A percentile compares a stretch with the other conserved stretches of the same genome.
phyloP scores from a whole-genome alignment of 2,888 invertebrate species.

The Drosophila basisetae region DNA sequence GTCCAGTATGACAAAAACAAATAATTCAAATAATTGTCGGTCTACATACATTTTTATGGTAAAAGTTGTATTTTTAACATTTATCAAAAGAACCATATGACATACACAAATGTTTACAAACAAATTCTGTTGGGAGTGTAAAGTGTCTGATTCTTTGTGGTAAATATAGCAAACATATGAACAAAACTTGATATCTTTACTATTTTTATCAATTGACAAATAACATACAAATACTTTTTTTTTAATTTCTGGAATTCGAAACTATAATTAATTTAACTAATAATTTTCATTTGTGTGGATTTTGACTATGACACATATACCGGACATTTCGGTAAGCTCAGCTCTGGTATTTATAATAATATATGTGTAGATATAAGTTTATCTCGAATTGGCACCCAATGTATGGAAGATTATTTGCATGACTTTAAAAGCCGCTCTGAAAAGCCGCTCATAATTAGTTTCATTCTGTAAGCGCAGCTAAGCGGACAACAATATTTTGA shows the following conservation, averaged over 20 bases:
- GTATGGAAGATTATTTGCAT: neutral
- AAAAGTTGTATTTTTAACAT: neutral
- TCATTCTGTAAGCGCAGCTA: neutral
- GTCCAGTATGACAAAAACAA: too few relatives aligned
- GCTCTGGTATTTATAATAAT: too few relatives aligned
- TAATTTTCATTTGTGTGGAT: neutral
- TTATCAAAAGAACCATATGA: neutral
- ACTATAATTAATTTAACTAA: too few relatives aligned
- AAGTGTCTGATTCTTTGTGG: neutral
- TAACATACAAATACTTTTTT: neutral
- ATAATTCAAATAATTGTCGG: too few relatives aligned
- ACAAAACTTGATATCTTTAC: neutral
- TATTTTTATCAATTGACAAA: neutral
- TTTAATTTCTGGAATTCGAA: neutral
- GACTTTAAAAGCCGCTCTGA: neutral
- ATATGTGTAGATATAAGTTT: neutral
- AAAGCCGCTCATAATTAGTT: neutral
- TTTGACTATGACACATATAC: neutral
- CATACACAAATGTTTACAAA: neutral
- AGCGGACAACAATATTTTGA: neutral
- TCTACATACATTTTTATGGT: too few relatives aligned
- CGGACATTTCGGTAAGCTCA: neutral
- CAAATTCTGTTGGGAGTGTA: neutral
- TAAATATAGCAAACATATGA: rapidly evolving
- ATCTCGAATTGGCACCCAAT: neutral